Percentiles rank a stretch among this genome's conserved stretches.
These are phyloP conservation scores for Crocuta crocuta DNA, from an alignment of 2,113 vertebrate species.

Conservation along the genomic window DNA sequence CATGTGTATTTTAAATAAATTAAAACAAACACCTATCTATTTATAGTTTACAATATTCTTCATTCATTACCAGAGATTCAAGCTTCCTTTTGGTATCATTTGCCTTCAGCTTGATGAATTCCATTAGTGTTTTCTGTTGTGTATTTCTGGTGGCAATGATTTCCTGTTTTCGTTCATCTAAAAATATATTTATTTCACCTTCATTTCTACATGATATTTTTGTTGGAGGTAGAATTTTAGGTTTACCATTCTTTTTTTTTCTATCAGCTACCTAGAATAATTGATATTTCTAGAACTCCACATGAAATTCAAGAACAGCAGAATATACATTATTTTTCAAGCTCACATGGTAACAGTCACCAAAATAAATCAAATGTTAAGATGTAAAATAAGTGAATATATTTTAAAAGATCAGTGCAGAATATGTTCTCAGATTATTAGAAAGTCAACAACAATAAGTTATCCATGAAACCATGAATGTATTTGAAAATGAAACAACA, in stretches of 20 bases:
- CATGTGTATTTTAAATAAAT: background rate
- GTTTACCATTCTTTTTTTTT: background rate
- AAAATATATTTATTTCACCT: background rate
- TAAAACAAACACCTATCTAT: background rate
- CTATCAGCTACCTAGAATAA: background rate
- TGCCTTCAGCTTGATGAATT: background rate
- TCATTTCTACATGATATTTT: slow-evolving; percentile 11
- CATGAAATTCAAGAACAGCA: background rate
- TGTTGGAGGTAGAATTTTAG: slow-evolving; percentile 10
- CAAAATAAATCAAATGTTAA: background rate
- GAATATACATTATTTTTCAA: slow-evolving; percentile 27
- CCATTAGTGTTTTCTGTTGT: background rate
- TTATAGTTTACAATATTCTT: background rate
- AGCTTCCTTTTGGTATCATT: background rate
- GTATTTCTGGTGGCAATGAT: background rate
- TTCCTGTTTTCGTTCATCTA: background rate
- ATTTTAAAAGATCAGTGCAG: background rate
- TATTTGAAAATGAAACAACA: background rate
- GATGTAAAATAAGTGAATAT: background rate
- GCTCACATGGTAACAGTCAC: background rate
- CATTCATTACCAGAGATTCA: background rate
- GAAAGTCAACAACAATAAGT: background rate
- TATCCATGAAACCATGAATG: background rate
- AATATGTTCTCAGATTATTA: background rate
- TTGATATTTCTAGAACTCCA: background rate